phyloP scores from a whole-genome alignment of 2,797 vertebrate species.

The Fundulus diaphanus region DNA sequence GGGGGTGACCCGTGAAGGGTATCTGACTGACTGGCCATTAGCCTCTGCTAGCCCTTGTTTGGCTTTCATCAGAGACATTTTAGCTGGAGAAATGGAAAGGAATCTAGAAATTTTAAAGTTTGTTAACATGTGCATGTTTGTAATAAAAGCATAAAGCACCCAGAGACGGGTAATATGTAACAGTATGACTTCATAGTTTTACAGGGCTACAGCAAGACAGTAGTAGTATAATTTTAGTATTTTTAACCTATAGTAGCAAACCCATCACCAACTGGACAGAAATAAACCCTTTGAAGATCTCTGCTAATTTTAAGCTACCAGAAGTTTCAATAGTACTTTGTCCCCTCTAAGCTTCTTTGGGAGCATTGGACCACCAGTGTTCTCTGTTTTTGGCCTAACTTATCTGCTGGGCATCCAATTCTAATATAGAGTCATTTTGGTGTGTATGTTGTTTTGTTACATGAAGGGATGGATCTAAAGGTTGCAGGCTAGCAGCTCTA shows the following conservation, averaged over 20 bases:
- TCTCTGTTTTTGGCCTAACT: background rate
- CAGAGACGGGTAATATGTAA: background rate
- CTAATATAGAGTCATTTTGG: too few species aligned
- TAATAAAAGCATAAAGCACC: slow-evolving; percentile 4
- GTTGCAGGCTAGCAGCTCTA: too few species aligned
- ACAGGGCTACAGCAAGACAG: background rate
- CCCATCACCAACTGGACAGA: background rate
- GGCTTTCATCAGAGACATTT: slow-evolving; percentile 66
- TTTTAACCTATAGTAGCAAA: background rate
- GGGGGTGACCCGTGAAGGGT: slow-evolving; percentile 18
- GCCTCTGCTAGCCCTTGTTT: slow-evolving; percentile 51
- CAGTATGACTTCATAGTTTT: too few species aligned
- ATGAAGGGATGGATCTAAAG: too few species aligned
- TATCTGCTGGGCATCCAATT: background rate
- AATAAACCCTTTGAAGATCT: background rate
- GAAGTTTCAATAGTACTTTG: background rate
- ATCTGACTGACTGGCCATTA: slow-evolving; percentile 30
- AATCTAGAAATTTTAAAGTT: slow-evolving; percentile 46
- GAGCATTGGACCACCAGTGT: background rate
- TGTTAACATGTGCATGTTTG: slow-evolving; percentile 45
- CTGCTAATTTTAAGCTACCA: background rate
- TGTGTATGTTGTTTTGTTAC: too few species aligned
- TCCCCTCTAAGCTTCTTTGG: background rate
- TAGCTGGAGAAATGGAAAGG: slow-evolving; percentile 58
- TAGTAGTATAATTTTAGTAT: too few species aligned